Evolutionary conservation across 2,113 vertebrate genomes (phyloP), one percentile per base, ranked within the genome.

Genomic region (Chloropsis hardwickii): DNA sequence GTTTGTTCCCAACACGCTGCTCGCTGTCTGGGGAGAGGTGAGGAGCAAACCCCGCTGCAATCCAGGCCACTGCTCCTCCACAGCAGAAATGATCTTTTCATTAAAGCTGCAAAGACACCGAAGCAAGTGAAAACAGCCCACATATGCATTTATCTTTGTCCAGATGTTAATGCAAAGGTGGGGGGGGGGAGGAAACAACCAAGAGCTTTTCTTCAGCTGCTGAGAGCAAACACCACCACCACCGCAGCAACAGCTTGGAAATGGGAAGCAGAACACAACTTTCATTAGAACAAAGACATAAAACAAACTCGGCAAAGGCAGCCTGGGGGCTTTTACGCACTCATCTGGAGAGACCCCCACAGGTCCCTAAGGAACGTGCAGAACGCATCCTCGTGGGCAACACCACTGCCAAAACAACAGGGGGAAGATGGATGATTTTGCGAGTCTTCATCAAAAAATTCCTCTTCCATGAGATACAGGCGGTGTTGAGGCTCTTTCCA

Each of bases 401-500:
- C 82, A 29, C 65, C 11, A 2, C 74, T 93, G 82, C 71, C 74
- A 92, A 72, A 96, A 88, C 67, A 95, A 92, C 77, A 51, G 20
- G 23, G 45, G 56, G 47, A 80, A 93, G 82, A 90, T 10, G 56
- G 51, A 83, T 64, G 81, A 74, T 74, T 86, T 64, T 66, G 57
- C 0, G 29, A 83, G 51, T 78, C 88, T 91, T 91, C 85, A 76
- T 82, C 73, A 93, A 88, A 95, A 95, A 92, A 92, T 90, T 94
- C 92, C 72, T 90, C 60, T 93, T 94, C 76, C 61, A 51, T 90
- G 93, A 92, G 79, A 90, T 70, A 90, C 91, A 90, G 9, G 18
- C 17, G 1, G n/a, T 4, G 45, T 51, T 51, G 44, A 93, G 93
- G 29, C 81, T 61, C 65, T 40, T 53, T 66, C 82, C 3, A 57